Evolutionary conservation across 2,113 vertebrate species (phyloP), one percentile per base, ranked within the genome.

Genomic region (Myotis yumanensis): DNA sequence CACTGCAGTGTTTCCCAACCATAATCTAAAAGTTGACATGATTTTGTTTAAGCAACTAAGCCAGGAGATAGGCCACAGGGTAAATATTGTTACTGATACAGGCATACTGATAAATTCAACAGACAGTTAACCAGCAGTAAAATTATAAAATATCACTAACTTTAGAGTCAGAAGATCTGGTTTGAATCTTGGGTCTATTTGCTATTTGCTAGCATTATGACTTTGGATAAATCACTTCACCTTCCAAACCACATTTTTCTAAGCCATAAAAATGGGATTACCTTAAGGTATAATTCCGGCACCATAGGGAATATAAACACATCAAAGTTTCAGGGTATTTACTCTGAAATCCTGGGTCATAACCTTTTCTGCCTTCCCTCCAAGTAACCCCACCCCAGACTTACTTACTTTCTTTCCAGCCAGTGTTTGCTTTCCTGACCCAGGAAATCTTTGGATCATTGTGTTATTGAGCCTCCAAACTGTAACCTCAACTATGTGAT

Each of bases 21-120:
- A 59, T 30, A 48, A n/a, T 75, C 32, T 66, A 75, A 75, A 90
- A 86, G 59, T 59, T 81, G 32, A 80, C 46, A 43, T 14, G 37
- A 75, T 93, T 95, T 90, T 73, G 86, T 59, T 46, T 68, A 93
- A 73, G 32, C 73, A 93, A 81, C 28, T 62, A 82, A 90, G 76
- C 22, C 62, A 76, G 62, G 25, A 59, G 57, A 18, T 46, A 75
- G 35, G 52, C 23, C 37, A 91, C 66, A 2, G 2, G 32, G 30
- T 46, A 62, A 86, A 37, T 46, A 59, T 72, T 91, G 40, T 77
- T 75, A 87, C 23, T 69, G 62, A 69, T 51, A 82, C 23, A 86
- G 37, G 32, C 14, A 69, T 69, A 28, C 28, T 40, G n/a, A 72
- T 76, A 71, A 84, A 88, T 20, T n/a, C n/a, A 81, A 75, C 14